Conservation (phyloP, 2,113 vertebrate genomes). For the Candoia aspera region DNA sequence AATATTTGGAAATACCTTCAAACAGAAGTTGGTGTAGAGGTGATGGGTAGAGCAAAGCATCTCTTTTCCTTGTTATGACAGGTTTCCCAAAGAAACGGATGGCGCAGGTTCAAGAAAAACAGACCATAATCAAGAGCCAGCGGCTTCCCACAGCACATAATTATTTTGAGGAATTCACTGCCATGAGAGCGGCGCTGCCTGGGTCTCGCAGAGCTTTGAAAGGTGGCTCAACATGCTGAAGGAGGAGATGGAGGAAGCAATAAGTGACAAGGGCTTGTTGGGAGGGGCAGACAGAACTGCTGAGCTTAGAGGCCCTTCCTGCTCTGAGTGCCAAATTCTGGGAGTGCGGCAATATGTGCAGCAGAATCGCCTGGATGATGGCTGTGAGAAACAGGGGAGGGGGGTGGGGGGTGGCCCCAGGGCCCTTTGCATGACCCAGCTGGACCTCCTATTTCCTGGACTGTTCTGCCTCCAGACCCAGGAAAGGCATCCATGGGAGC, state of each 20-base stretch:
- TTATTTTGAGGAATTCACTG: background rate
- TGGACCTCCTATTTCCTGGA: too few relatives aligned
- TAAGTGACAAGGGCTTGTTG: too few relatives aligned
- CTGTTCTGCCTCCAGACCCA: background rate
- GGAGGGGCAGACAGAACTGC: too few relatives aligned
- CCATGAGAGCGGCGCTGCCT: background rate
- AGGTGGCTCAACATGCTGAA: background rate
- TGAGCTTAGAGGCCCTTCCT: too few relatives aligned
- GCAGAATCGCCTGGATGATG: too few relatives aligned
- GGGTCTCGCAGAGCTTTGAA: background rate
- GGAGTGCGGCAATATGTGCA: too few relatives aligned
- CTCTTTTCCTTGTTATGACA: background rate
- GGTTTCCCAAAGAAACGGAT: background rate
- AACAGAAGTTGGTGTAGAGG: background rate
- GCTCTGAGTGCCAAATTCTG: too few relatives aligned
- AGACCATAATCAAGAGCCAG: background rate
- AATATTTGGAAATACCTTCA: background rate
- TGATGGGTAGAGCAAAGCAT: background rate
- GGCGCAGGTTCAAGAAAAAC: background rate
- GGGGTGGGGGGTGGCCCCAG: too few relatives aligned
- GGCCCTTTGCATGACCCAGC: background rate
- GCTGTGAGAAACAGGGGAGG: background rate
- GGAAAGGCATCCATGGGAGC: too few relatives aligned
- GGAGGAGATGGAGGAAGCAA: background rate
- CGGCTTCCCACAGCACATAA: background rate